phyloP scores from a whole-genome alignment of 1,140 invertebrate genomes.

The Heliconius nattereri region DNA sequence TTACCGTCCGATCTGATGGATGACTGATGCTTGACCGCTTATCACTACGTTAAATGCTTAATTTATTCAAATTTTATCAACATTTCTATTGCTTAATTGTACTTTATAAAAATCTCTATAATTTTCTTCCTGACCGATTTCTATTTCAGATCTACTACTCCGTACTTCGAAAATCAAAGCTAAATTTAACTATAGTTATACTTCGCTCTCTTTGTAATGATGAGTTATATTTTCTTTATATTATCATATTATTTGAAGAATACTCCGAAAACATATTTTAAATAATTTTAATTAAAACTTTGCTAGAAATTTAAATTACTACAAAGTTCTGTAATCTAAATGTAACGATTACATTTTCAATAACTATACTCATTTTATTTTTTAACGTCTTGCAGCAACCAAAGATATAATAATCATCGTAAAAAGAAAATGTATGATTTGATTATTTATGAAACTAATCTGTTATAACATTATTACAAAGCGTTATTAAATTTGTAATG shows the following conservation, averaged over 20 bases:
- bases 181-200: neutral
- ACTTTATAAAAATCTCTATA: neutral
- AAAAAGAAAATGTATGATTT: neutral
- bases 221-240: neutral
- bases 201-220: neutral
- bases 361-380: too few relatives aligned
- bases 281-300: too few relatives aligned
- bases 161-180: neutral
- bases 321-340: too few relatives aligned
- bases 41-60: conserved; percentile 6
- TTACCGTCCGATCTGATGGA: conserved; percentile 52
- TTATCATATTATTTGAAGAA: too few relatives aligned
- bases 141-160: neutral
- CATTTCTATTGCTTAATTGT: neutral
- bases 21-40: conserved; percentile 33
- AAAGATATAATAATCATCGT: too few relatives aligned
- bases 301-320: too few relatives aligned
- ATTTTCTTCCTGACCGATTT: neutral
- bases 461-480: too few relatives aligned
- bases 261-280: too few relatives aligned
- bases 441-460: neutral
- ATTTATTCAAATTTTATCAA: neutral
- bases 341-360: too few relatives aligned
- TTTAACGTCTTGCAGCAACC: too few relatives aligned
- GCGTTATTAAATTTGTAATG: neutral